Evolutionary conservation across 2,888 invertebrate genomes (phyloP), one percentile per base, ranked within the genome.

Genomic region (Cataglyphis cursor): DNA sequence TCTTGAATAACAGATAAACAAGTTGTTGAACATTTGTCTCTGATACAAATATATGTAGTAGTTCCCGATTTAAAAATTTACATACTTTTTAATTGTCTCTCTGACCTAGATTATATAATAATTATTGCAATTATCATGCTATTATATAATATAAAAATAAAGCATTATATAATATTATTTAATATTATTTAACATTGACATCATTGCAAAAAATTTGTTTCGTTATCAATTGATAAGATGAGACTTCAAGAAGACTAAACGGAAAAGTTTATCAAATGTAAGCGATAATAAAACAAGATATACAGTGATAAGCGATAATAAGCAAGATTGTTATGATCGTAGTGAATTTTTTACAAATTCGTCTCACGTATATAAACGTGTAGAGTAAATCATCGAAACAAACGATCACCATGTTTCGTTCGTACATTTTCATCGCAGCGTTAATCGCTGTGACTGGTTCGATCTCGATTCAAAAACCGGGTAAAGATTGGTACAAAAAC

Each of bases 401-500:
- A 61, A 41, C 28, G n/a, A 1, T 64, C 70, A 44, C 15, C 1
- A 83, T 81, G 83, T 1, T 81, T 57, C 81, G 57, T 28, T 31
- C 24, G 41, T 54, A 59, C 24, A 15, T 65, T 21, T n/a, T 72
- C 8, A 24, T 64, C 18, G 18, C 74, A 18, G 41, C 61, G 4
- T 1, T 78, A 10, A 0, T 51, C 15, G 59, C 28, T 8, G n/a
- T 54, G 9, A 8, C 61, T 61, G 24, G 10, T 10, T 18, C 15
- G 3, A 9, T 15, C 4, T 10, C 24, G 5, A 3, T 6, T 6
- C n/a, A 5, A 24, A 15, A 28, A 35, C 9, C 18, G 4, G 35
- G 41, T 10, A 81, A 70, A 0, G 97, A 97, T 88, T 99, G 99
- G 99, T 98, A 98, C 97, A 96, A 98, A 93, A 97, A 96, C 68